Conservation (phyloP, 2,888 invertebrate species). For the Melanargia galathea region DNA sequence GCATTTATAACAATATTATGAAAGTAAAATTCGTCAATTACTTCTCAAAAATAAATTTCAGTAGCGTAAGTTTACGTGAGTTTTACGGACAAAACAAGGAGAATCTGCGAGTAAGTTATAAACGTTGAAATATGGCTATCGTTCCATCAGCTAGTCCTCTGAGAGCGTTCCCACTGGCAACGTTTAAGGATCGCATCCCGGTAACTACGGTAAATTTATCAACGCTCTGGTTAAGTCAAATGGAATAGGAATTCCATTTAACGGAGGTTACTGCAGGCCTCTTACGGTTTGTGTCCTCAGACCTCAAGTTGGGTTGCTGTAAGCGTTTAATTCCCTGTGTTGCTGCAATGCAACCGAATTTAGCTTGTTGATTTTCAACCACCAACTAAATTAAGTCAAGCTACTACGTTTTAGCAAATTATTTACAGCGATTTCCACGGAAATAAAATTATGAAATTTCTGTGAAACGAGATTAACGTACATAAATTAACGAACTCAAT, state of each 20-base stretch:
- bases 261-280: conserved; percentile 4
- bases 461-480: too few relatives aligned
- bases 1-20: too few relatives aligned
- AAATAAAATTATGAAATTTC: too few relatives aligned
- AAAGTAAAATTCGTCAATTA: too few relatives aligned
- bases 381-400: too few relatives aligned
- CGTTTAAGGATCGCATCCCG: conserved; percentile 11
- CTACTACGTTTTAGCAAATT: too few relatives aligned
- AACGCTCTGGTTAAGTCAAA: neutral
- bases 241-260: conserved; percentile 4
- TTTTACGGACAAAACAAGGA: neutral
- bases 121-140: conserved; percentile 11
- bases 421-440: neutral
- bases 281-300: conserved; percentile 8
- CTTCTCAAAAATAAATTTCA: too few relatives aligned
- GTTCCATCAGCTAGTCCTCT: conserved; percentile 9
- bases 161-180: conserved; percentile 4
- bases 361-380: neutral
- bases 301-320: neutral
- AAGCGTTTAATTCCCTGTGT: conserved; percentile 2
- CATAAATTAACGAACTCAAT: too few relatives aligned
- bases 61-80: neutral
- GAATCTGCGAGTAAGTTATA: conserved; percentile 7
- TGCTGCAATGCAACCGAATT: neutral
- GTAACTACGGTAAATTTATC: conserved; percentile 4